A percentile compares a stretch with the other conserved stretches of the same genome.
Evolutionary conservation across 1,140 invertebrate species (phyloP).

Genomic region (Brachionus paranguensis): DNA sequence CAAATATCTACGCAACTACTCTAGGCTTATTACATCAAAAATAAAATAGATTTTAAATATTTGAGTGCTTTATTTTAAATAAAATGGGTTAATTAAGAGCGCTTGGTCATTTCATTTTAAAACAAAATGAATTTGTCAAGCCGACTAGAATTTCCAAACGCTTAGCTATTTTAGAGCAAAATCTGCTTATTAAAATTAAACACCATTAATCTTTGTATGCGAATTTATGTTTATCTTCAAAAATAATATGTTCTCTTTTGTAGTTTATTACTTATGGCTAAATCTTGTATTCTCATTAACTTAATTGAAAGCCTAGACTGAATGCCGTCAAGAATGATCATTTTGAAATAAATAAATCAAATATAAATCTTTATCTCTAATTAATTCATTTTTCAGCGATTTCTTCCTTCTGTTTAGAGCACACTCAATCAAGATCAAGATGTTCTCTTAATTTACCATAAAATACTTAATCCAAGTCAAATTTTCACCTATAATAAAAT

Average conservation of each 20-base stretch:
- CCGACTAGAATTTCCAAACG: background rate
- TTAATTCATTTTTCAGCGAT: background rate
- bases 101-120: background rate
- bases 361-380: background rate
- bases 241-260: background rate
- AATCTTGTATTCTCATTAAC: background rate
- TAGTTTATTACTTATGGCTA: background rate
- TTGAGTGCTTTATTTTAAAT: background rate
- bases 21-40: background rate
- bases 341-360: background rate
- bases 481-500: background rate
- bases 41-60: background rate
- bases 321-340: background rate
- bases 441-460: background rate
- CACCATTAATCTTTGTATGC: background rate
- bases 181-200: background rate
- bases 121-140: background rate
- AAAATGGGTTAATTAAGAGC: background rate
- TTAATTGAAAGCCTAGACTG: background rate
- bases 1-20: background rate
- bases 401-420: background rate
- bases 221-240: background rate
- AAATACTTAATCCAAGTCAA: background rate
- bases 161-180: background rate
- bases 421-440: background rate